Evolutionary conservation across 2,888 invertebrate genomes (phyloP), one percentile per base, ranked within the genome.

Genomic region (Dyspetes luteomarginatus): DNA sequence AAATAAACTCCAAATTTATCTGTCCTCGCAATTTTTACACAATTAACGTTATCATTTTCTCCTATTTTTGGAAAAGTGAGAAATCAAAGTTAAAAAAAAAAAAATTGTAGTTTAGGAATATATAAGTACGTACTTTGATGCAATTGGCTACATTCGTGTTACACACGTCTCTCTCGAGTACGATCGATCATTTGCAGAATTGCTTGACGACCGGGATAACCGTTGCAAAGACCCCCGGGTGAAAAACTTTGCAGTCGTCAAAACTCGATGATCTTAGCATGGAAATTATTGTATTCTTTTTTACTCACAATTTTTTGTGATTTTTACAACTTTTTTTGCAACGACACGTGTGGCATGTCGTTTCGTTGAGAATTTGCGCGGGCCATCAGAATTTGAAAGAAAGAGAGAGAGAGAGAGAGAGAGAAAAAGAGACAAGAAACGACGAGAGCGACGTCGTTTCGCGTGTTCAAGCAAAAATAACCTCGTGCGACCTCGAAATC

Each of bases 391-490:
- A 7, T 4, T 28, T 22, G 24, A 62, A 28, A 52, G 55, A 26
- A 12, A 15, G 22, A 17, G 9, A 30, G 19, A 26, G 22, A 52
- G 3, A 17, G 4, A 17, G 17, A 72, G 52, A 17, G 4, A 26
- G n/a, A n/a, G n/a, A 15, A 17, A 17, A 5, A 30, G 19, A 26
- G 22, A 52, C 15, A 17, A 4, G 26, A 22, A 72, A 62, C 26
- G 4, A 26, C 28, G 50, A 36, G 50, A 72, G 15, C 12, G 45
- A 28, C 64, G 65, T 72, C 65, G 81, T 83, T 82, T 83, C 71
- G 82, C 81, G 78, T 77, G 82, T 82, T 48, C 62, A 73, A 83
- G 81, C 83, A 78, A 78, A 86, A 86, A 86, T 85, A 86, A 85
- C 82, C 83, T 76, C 52, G 68, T 62, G 74, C 81, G 83, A 82